Conservation (phyloP, 2,113 vertebrate genomes). For the Piprites chloris region DNA sequence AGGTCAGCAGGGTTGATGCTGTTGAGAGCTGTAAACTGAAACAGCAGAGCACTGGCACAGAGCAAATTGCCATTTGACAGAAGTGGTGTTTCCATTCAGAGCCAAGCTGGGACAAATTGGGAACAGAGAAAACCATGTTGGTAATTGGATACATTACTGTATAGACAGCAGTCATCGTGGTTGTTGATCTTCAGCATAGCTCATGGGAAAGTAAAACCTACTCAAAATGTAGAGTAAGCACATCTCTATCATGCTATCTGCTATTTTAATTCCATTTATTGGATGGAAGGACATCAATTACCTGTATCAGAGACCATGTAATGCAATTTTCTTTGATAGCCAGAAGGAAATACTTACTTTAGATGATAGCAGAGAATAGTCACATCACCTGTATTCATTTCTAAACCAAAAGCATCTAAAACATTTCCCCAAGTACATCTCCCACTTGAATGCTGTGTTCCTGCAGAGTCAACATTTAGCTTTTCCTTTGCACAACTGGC, state of each 20-base stretch:
- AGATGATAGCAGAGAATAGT: not conserved
- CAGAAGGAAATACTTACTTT: not conserved
- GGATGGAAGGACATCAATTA: not conserved
- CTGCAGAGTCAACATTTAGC: not conserved
- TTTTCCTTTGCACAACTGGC: not conserved
- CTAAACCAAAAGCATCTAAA: not conserved
- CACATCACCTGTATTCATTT: not conserved
- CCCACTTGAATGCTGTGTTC: not conserved
- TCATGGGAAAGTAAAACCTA: constrained; percentile 14
- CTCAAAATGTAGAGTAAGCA: not conserved
- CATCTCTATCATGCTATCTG: not conserved
- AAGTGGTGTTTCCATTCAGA: not conserved
- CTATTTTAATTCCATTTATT: constrained; percentile 12
- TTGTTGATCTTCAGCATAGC: constrained; percentile 3
- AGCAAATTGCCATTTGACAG: not conserved
- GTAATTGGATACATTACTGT: not conserved
- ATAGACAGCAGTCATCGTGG: not conserved
- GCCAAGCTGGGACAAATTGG: not conserved
- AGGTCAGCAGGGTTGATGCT: not conserved
- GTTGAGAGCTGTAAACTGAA: not conserved
- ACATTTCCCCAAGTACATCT: not conserved
- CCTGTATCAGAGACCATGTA: not conserved
- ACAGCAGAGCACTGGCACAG: not conserved
- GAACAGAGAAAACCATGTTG: not conserved
- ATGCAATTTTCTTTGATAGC: constrained; percentile 12